phyloP scores from a whole-genome alignment of 2,113 vertebrate species.

The Chlorodrepanis virens region DNA sequence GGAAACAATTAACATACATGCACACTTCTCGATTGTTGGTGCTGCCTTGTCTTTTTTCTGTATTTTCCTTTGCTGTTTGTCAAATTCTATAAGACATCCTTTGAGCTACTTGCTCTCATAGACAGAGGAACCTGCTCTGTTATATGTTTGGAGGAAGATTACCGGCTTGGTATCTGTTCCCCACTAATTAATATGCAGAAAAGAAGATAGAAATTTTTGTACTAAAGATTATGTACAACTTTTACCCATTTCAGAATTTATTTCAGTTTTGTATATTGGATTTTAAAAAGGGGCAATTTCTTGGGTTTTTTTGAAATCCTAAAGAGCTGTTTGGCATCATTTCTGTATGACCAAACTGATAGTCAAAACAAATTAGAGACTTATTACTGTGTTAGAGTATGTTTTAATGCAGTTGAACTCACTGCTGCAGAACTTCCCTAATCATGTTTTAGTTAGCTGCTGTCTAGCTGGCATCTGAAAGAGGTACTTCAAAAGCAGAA shows the following conservation, averaged over 20 bases:
- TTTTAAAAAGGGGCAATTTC: not conserved
- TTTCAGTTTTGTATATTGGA: not conserved
- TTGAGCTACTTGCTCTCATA: not conserved
- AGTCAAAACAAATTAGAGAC: not conserved
- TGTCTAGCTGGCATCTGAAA: not conserved
- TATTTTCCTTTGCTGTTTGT: not conserved
- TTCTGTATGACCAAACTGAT: not conserved
- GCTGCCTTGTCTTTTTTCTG: not conserved
- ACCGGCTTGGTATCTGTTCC: not conserved
- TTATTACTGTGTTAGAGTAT: not conserved
- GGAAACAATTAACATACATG: not conserved
- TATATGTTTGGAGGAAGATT: not conserved
- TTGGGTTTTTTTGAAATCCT: not conserved
- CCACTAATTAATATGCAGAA: not conserved
- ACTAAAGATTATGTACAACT: not conserved
- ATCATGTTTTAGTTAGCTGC: not conserved
- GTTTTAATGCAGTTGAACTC: not conserved
- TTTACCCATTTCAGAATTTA: not conserved
- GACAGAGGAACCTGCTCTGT: not conserved
- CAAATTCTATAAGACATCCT: not conserved
- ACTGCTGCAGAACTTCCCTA: not conserved
- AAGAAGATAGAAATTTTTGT: not conserved
- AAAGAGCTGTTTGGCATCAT: not conserved
- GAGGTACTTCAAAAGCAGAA: not conserved
- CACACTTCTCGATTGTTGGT: not conserved